Base-by-base conservation (phyloP, 1,140 invertebrate genomes). In the Myzus persicae region DNA sequence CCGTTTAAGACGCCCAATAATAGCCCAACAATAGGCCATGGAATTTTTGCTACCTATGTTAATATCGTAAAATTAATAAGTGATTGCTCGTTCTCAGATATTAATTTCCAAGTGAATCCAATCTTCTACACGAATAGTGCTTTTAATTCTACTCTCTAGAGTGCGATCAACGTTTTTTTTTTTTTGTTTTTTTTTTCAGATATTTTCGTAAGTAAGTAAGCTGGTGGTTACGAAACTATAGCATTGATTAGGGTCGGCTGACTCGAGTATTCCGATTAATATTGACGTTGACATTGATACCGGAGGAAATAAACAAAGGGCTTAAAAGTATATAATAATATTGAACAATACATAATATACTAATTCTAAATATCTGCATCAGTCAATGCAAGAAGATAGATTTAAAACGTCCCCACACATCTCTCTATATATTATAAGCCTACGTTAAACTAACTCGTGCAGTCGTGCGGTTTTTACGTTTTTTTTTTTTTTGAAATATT, bases 241-340 rank as follows among this genome's bases (percentile, higher is more conserved):
- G n/a, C 59, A 6, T n/a, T 76, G 59, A 76, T 76, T 20, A n/a
- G 59, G 59, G 59, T 76, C n/a, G 31, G 14, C 59, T 0, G 59
- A 76, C 14, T 76, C 11, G 59, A 76, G 14, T n/a, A 76, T n/a
- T 76, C n/a, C 14, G 59, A 76, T 18, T 76, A 76, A n/a, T 67
- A 76, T 76, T n/a, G 59, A 76, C 59, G n/a, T 76, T 76, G 59
- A n/a, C 59, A 76, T 76, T 76, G 59, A 76, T 76, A 20, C 59
- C 59, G 3, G 31, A 76, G 31, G 14, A n/a, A 76, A 76, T 76
- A 76, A 76, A n/a, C 59, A 76, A n/a, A 0, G 14, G 59, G n/a
- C 59, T 76, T 76, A 76, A 76, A 36, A n/a, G 14, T 76, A n/a
- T 76, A 76, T n/a, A 6, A 76, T 36, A n/a, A 76, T n/a, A 76